Percentiles rank a stretch among this genome's conserved stretches.
phyloP scores from a whole-genome alignment of 1,140 invertebrate genomes.

The Heliconius himera region DNA sequence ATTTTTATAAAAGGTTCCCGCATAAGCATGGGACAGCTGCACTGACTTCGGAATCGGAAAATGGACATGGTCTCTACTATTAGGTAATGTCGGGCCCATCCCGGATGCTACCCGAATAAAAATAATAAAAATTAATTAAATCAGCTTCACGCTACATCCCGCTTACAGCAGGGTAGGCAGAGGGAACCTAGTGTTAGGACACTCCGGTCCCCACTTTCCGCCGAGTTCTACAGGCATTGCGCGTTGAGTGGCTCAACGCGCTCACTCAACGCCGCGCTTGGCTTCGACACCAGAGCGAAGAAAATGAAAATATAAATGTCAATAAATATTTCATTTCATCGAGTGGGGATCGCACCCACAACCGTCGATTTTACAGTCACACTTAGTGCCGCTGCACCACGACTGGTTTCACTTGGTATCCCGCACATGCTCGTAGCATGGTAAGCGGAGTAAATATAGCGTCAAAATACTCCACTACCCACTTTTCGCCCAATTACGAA shows the following conservation, averaged over 20 bases:
- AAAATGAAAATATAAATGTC: not conserved
- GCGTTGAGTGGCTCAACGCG: not conserved
- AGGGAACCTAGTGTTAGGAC: not conserved
- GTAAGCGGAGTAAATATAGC: no score
- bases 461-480: no score
- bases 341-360: not conserved
- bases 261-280: not conserved
- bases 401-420: not conserved
- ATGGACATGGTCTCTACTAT: no score
- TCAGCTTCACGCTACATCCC: not conserved
- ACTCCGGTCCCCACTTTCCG: not conserved
- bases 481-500: no score
- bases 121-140: not conserved
- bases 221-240: not conserved
- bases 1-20: no score
- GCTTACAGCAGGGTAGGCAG: no score
- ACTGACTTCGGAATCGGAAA: no score
- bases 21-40: no score
- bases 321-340: not conserved
- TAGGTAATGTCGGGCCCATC: no score
- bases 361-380: not conserved
- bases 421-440: no score
- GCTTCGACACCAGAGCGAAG: not conserved
- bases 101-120: no score
- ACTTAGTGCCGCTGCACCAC: not conserved